phyloP scores from a whole-genome alignment of 2,113 vertebrate species.

The Castor canadensis region DNA sequence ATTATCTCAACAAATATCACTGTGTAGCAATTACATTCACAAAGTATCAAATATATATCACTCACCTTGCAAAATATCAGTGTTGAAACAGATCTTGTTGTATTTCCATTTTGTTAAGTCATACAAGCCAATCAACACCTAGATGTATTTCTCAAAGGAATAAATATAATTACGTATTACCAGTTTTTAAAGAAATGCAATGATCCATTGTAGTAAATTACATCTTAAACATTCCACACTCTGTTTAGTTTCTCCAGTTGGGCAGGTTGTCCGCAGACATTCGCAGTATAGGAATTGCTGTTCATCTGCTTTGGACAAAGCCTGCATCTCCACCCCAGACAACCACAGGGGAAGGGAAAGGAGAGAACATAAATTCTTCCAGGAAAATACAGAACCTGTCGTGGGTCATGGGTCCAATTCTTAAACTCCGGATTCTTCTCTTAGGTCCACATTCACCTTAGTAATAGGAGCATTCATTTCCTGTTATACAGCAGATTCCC shows the following conservation, averaged over 20 bases:
- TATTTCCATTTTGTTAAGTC: background rate
- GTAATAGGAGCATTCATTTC: background rate
- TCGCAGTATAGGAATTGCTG: accelerated
- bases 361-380: background rate
- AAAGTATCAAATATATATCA: background rate
- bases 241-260: background rate
- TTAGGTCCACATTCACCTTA: too few species aligned
- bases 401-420: background rate
- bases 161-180: background rate
- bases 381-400: background rate
- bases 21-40: background rate
- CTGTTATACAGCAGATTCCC: background rate
- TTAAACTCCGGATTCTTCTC: background rate
- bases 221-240: background rate
- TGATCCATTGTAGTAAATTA: background rate
- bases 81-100: background rate
- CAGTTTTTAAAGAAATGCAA: background rate
- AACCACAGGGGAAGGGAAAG: background rate
- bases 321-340: accelerated
- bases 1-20: background rate
- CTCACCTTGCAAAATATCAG: background rate
- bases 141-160: background rate
- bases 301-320: background rate
- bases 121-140: background rate
- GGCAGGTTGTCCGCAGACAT: background rate